These are phyloP conservation scores for Criorhina ranunculi DNA, from an alignment of 2,888 invertebrate species.

Conservation along the genomic window DNA sequence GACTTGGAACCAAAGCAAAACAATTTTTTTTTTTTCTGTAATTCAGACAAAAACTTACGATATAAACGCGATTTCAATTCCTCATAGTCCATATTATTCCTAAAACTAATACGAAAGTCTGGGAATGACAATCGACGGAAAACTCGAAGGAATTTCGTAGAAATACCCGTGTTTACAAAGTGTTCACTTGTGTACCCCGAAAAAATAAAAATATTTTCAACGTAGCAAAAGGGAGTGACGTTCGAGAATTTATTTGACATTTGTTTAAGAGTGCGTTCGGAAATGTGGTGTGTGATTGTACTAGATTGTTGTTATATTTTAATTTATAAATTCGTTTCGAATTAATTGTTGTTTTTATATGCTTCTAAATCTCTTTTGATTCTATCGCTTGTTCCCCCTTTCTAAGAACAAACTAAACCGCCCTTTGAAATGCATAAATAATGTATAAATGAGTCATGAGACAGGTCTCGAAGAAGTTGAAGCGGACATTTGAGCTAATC, in stretches of 20 bases:
- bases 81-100: constrained; percentile 46
- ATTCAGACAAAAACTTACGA: constrained; percentile 18
- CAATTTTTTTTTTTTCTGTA: neutral
- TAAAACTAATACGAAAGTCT: constrained; percentile 11
- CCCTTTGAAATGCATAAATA: too few relatives aligned
- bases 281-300: neutral
- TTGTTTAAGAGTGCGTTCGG: neutral
- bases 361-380: too few relatives aligned
- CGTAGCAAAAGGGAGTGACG: constrained; percentile 3
- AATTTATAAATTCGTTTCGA: too few relatives aligned
- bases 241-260: neutral
- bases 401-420: too few relatives aligned
- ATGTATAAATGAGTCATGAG: too few relatives aligned
- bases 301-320: constrained; percentile 1
- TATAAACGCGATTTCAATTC: neutral
- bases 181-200: neutral
- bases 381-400: too few relatives aligned
- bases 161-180: constrained; percentile 60
- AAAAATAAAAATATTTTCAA: constrained; percentile 32
- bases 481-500: too few relatives aligned
- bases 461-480: too few relatives aligned
- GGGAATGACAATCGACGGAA: constrained; percentile 20
- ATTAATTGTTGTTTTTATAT: too few relatives aligned
- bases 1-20: constrained; percentile 30
- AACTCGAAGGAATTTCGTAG: neutral